A percentile compares a stretch with the other conserved stretches of the same genome.
phyloP scores from a whole-genome alignment of 64 coral and sea anemone species.

The Actinia equina region DNA sequence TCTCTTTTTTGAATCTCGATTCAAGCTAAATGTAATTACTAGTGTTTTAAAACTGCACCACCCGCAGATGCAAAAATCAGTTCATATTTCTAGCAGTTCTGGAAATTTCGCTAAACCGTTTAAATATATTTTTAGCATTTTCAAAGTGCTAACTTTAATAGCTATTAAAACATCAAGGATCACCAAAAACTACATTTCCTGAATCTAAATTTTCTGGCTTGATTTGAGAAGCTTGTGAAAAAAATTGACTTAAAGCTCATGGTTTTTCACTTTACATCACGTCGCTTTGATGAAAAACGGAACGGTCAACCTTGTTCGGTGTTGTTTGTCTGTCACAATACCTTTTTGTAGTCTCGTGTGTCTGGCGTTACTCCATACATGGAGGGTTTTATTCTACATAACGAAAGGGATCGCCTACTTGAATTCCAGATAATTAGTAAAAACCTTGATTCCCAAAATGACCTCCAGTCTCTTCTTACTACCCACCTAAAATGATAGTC shows the following conservation, averaged over 20 bases:
- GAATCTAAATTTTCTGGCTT: background rate
- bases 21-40: background rate
- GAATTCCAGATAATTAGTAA: background rate
- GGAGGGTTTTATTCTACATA: background rate
- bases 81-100: background rate
- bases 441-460: background rate
- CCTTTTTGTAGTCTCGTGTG: constrained; percentile 42
- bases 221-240: background rate
- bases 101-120: background rate
- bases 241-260: background rate
- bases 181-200: background rate
- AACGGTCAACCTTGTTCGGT: constrained; percentile 11
- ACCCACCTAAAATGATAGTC: background rate
- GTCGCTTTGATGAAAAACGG: background rate
- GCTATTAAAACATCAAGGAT: no score
- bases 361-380: constrained; percentile 19
- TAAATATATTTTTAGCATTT: no score
- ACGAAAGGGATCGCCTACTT: background rate
- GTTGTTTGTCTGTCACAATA: constrained; percentile 34
- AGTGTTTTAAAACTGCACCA: background rate
- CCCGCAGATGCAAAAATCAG: background rate
- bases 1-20: background rate
- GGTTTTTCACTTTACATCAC: background rate
- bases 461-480: background rate
- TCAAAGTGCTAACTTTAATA: no score